These are phyloP conservation scores for Styela clava DNA, from an alignment of 23 tunicate genomes.

Conservation along the genomic window DNA sequence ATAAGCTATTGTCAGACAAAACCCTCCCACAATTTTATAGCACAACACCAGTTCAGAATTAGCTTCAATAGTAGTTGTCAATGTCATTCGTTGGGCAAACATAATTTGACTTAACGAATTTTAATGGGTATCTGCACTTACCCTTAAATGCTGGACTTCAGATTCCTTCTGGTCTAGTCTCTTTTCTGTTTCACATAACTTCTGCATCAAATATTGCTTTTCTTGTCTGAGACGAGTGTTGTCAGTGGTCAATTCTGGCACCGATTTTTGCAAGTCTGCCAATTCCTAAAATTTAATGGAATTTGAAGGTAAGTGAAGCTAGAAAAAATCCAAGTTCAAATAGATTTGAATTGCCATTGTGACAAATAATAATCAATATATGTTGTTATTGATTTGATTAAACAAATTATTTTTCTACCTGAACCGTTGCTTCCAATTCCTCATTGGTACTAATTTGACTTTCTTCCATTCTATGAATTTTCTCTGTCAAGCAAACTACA, in stretches of 20 bases:
- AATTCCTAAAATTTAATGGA: constrained; percentile 47
- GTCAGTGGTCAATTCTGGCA: constrained; percentile 81
- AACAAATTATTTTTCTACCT: constrained; percentile 35
- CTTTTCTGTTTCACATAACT: constrained; percentile 51
- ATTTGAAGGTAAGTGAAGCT: background rate
- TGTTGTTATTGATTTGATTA: background rate
- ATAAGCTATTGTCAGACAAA: too few species aligned
- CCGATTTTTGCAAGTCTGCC: constrained; percentile 81
- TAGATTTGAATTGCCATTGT: background rate
- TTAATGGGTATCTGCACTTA: too few species aligned
- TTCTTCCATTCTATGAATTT: constrained; percentile 90
- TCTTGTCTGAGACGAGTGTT: constrained; percentile 76
- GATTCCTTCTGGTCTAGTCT: constrained; percentile 42
- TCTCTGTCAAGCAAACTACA: constrained; percentile 89
- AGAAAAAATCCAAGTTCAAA: too few species aligned
- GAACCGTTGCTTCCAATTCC: constrained; percentile 94
- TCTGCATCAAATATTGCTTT: constrained; percentile 45
- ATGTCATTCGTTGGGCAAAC: too few species aligned
- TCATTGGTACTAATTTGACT: constrained; percentile 90
- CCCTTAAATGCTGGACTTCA: constrained; percentile 70
- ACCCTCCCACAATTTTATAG: too few species aligned
- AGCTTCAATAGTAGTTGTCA: too few species aligned
- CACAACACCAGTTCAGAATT: too few species aligned
- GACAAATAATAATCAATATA: background rate
- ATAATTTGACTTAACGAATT: too few species aligned